Conservation (phyloP, 2,888 invertebrate species). For the Macrosoma leucophasiata region DNA sequence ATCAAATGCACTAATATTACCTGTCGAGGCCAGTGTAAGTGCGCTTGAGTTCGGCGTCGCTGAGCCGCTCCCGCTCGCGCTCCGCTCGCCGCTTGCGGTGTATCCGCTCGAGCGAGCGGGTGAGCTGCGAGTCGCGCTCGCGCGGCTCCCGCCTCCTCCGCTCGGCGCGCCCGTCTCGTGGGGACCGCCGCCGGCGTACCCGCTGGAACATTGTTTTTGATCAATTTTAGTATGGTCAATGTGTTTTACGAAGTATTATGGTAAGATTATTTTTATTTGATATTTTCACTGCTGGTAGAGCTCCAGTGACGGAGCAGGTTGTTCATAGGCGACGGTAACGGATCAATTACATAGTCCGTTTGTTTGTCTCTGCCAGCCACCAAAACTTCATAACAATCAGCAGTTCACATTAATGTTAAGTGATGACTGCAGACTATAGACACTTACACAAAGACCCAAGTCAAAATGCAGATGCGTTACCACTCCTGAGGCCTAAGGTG, state of each 20-base stretch:
- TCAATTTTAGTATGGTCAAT: not conserved
- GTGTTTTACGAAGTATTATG: not conserved
- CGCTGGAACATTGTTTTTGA: slow-evolving; percentile 36
- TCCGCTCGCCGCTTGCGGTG: slow-evolving; percentile 64
- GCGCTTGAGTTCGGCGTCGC: slow-evolving; percentile 73
- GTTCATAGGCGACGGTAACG: too few relatives aligned
- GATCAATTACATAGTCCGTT: too few relatives aligned
- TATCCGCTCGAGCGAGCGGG: slow-evolving; percentile 68
- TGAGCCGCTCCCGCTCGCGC: slow-evolving; percentile 58
- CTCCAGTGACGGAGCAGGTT: too few relatives aligned
- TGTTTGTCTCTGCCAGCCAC: too few relatives aligned
- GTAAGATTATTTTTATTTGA: not conserved
- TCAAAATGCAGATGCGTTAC: too few relatives aligned
- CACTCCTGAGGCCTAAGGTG: too few relatives aligned
- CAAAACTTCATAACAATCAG: too few relatives aligned
- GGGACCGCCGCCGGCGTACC: slow-evolving; percentile 49
- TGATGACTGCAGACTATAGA: too few relatives aligned
- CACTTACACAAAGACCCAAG: too few relatives aligned
- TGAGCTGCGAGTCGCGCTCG: slow-evolving; percentile 59
- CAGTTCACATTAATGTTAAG: too few relatives aligned
- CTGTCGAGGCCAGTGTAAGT: slow-evolving; percentile 78
- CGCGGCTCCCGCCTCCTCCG: slow-evolving; percentile 30
- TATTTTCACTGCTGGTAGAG: not conserved
- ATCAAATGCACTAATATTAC: too few relatives aligned
- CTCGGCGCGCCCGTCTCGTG: slow-evolving; percentile 36